phyloP scores from a whole-genome alignment of 2,888 invertebrate genomes.

The Phortica magna region DNA sequence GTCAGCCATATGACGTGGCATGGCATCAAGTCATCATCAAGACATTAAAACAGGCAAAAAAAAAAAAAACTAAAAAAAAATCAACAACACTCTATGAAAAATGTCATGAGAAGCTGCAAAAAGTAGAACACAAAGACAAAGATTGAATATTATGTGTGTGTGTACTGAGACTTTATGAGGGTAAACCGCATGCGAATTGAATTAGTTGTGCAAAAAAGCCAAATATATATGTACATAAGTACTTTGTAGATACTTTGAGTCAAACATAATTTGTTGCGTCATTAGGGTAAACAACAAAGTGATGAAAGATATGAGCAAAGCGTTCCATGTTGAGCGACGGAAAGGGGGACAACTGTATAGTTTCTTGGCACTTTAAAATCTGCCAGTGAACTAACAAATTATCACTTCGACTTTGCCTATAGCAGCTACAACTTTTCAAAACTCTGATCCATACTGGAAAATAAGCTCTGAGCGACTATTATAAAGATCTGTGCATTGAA shows the following conservation, averaged over 20 bases:
- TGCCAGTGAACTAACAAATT: too few species aligned
- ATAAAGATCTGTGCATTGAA: background rate
- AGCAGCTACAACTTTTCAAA: too few species aligned
- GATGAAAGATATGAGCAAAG: too few species aligned
- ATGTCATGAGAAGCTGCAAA: conserved; percentile 7
- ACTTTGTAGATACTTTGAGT: too few species aligned
- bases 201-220: conserved; percentile 14
- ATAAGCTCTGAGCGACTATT: too few species aligned
- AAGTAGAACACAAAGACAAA: conserved; percentile 16
- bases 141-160: conserved; percentile 26
- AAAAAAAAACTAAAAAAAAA: too few species aligned
- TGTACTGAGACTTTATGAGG: background rate
- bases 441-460: too few species aligned
- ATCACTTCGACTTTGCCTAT: too few species aligned
- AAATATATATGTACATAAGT: too few species aligned
- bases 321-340: background rate
- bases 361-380: too few species aligned
- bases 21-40: background rate
- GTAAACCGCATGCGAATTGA: background rate
- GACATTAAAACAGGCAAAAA: conserved; percentile 5
- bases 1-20: background rate
- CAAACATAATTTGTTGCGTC: background rate
- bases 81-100: conserved; percentile 23
- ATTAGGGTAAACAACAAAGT: too few species aligned
- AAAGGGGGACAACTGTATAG: background rate